Evolutionary conservation across 2,797 vertebrate genomes (phyloP).

Genomic region (Sebastes oblongus): DNA sequence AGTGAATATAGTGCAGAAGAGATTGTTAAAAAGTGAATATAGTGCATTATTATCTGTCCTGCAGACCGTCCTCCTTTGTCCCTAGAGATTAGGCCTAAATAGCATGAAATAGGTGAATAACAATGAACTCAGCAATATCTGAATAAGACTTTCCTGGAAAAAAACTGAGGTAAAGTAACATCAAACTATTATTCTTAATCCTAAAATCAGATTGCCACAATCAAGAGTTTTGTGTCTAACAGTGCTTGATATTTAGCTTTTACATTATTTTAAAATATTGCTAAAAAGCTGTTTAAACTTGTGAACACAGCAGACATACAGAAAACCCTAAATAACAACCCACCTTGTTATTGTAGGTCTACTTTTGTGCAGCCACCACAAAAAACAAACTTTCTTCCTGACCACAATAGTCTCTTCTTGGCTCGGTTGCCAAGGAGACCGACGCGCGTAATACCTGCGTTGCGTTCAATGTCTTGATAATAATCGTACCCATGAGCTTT

Average conservation of each 20-base stretch:
- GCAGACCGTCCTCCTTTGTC: no score
- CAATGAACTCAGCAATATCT: not conserved
- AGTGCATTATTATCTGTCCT: no score
- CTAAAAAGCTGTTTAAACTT: not conserved
- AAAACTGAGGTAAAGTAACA: not conserved
- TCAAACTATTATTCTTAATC: not conserved
- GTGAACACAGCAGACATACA: not conserved
- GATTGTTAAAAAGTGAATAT: no score
- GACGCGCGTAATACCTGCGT: slow-evolving; percentile 19
- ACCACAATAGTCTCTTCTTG: not conserved
- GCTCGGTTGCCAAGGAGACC: slow-evolving; percentile 45
- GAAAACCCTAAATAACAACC: not conserved
- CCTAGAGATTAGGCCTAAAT: no score
- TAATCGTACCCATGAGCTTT: slow-evolving; percentile 29
- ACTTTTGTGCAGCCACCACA: not conserved
- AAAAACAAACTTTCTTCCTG: slow-evolving; percentile 6
- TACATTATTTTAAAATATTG: not conserved
- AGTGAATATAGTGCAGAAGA: no score
- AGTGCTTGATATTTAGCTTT: not conserved
- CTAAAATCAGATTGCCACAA: not conserved
- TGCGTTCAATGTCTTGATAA: slow-evolving; percentile 51
- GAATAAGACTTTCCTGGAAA: not conserved
- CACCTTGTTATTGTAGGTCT: slow-evolving; percentile 17
- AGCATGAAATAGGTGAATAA: not conserved
- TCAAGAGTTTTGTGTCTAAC: not conserved